Base-by-base conservation (phyloP, 1,140 invertebrate species). In the Drepana arcuata region DNA sequence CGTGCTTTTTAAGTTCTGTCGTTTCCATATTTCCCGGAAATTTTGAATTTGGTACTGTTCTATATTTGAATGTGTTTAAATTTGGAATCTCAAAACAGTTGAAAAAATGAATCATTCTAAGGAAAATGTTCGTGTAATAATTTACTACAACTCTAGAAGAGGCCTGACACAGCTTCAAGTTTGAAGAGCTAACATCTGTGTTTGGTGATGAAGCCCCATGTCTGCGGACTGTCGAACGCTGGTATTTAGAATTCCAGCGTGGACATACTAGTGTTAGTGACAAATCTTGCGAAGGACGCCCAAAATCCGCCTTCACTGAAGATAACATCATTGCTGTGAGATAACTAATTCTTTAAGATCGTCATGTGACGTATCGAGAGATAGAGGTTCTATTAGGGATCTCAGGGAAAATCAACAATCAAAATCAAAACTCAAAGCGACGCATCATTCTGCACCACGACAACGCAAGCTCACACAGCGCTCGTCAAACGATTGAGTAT, bases 391-490 rank as follows among this genome's bases (percentile, higher is more conserved):
- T n/a, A n/a, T n/a, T n/a, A n/a, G n/a, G n/a, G n/a, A n/a, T n/a
- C n/a, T n/a, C n/a, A n/a, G n/a, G n/a, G n/a, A n/a, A n/a, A n/a
- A n/a, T n/a, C n/a, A n/a, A n/a, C n/a, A n/a, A n/a, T n/a, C n/a
- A n/a, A n/a, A n/a, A n/a, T n/a, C n/a, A n/a, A n/a, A 48, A 44
- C 31, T 36, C 35, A 29, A 48, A 36, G 25, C 33, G 41, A 35
- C 38, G 48, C 34, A 51, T 48, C 27, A 51, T 42, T 26, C 37
- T 52, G 18, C 49, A 52, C 40, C 44, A 52, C 21, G 45, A 52
- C 30, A 52, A 44, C 14, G 31, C 38, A 32, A 47, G 34, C 26
- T 48, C 34, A 21, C 44, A 48, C 34, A 48, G 16, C 31, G 49
- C 44, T 34, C 39, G 18, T 18, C 14, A 36, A 49, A 49, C 40